These are phyloP conservation scores for Pheosia tremula DNA, from an alignment of 2,888 invertebrate genomes.

Conservation along the genomic window DNA sequence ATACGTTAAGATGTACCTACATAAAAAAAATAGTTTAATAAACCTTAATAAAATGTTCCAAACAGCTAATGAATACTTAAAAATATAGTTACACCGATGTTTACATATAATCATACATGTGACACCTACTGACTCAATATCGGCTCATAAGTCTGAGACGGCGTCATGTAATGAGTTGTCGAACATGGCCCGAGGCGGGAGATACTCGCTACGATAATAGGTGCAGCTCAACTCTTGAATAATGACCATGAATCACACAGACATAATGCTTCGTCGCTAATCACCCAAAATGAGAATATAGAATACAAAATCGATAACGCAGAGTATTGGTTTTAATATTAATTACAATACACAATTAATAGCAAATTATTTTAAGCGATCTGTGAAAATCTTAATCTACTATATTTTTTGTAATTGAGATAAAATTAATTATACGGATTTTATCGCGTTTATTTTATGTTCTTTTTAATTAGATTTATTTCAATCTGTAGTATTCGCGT, in stretches of 20 bases:
- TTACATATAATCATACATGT: slow-evolving; percentile 6
- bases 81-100: not conserved
- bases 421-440: no score
- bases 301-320: not conserved
- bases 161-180: slow-evolving; percentile 7
- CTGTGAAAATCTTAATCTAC: not conserved
- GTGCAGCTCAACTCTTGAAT: not conserved
- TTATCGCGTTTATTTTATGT: no score
- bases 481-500: no score
- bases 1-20: no score
- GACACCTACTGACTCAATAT: slow-evolving; percentile 2
- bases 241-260: slow-evolving; percentile 2
- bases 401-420: not conserved
- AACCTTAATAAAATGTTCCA: not conserved
- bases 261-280: slow-evolving; percentile 4
- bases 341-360: slow-evolving; percentile 38
- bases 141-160: not conserved
- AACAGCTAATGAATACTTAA: not conserved
- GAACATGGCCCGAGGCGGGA: slow-evolving; percentile 6
- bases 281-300: not conserved
- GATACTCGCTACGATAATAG: slow-evolving; percentile 4
- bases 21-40: not conserved
- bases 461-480: no score
- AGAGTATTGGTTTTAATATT: slow-evolving; percentile 12
- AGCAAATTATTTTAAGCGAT: not conserved